These are phyloP conservation scores for Speoplatyrhinus poulsoni DNA, from an alignment of 2,113 vertebrate genomes.

Conservation along the genomic window DNA sequence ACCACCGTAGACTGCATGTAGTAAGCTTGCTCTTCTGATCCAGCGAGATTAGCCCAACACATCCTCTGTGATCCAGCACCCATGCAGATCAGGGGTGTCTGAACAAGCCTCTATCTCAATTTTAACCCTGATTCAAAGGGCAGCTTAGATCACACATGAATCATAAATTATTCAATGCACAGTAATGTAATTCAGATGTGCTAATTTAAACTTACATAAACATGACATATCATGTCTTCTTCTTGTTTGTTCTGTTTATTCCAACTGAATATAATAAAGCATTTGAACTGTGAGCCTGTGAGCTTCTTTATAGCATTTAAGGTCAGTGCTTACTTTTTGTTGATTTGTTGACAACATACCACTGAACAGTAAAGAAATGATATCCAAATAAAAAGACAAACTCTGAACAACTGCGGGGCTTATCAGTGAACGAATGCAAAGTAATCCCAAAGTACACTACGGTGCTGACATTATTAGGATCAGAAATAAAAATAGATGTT, in stretches of 20 bases:
- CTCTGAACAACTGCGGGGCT: too few species aligned
- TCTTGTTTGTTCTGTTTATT: slow-evolving; percentile 7
- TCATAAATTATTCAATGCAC: slow-evolving; percentile 41
- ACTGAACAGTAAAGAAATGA: background rate
- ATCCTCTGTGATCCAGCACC: slow-evolving; percentile 46
- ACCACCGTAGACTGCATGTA: slow-evolving; percentile 21
- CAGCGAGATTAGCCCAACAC: slow-evolving; percentile 56
- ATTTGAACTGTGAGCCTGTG: background rate
- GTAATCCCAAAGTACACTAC: too few species aligned
- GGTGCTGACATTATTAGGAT: too few species aligned
- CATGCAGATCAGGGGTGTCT: slow-evolving; percentile 30
- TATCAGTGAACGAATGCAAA: too few species aligned
- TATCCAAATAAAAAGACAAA: too few species aligned
- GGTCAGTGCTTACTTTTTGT: background rate
- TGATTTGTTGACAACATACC: background rate
- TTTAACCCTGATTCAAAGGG: slow-evolving; percentile 30
- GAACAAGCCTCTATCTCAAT: too few species aligned
- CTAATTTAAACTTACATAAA: slow-evolving; percentile 16
- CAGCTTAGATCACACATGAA: slow-evolving; percentile 30
- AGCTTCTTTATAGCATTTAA: background rate
- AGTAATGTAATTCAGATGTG: slow-evolving; percentile 10
- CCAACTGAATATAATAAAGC: too few species aligned
- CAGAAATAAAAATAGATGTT: too few species aligned
- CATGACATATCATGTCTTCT: background rate
- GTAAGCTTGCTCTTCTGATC: slow-evolving; percentile 48